A percentile compares a stretch with the other conserved stretches of the same genome.
These are phyloP conservation scores for Penaeus monodon DNA, from an alignment of 2,888 invertebrate genomes.

Conservation along the genomic window DNA sequence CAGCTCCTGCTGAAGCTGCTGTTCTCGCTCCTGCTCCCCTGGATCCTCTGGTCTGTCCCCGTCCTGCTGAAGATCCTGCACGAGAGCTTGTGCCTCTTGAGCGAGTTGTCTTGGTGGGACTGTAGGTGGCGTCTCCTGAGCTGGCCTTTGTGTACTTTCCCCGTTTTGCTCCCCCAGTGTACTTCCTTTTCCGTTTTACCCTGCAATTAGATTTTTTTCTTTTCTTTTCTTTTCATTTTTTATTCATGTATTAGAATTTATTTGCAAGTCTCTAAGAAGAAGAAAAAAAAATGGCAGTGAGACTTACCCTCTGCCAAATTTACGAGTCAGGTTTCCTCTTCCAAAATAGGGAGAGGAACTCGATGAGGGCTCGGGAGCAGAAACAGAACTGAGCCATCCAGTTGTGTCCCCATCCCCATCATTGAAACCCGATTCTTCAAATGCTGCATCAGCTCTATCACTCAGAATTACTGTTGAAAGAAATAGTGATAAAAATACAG, in stretches of 20 bases:
- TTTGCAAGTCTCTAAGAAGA: too few relatives aligned
- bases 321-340: slow-evolving; percentile 1
- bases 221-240: too few relatives aligned
- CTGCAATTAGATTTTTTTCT: slow-evolving; percentile 12
- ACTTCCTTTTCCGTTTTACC: slow-evolving; percentile 33
- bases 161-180: slow-evolving; percentile 13
- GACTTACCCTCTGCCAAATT: slow-evolving; percentile 40
- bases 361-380: slow-evolving; percentile 19
- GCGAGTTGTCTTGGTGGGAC: neutral
- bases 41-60: slow-evolving; percentile 2
- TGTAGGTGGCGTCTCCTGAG: neutral
- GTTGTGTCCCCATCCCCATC: neutral
- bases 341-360: slow-evolving; percentile 29
- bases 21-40: neutral
- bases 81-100: slow-evolving; percentile 33
- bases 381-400: slow-evolving; percentile 33
- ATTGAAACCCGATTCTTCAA: slow-evolving; percentile 4
- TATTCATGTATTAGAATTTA: too few relatives aligned
- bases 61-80: slow-evolving; percentile 6
- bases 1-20: neutral
- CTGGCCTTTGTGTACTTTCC: slow-evolving; percentile 16
- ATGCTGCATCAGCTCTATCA: slow-evolving; percentile 38
- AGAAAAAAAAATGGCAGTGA: neutral
- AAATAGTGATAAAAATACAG: neutral
- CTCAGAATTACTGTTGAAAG: slow-evolving; percentile 43